Evolutionary conservation across 2,113 vertebrate species (phyloP).

Genomic region (Chamaea fasciata): DNA sequence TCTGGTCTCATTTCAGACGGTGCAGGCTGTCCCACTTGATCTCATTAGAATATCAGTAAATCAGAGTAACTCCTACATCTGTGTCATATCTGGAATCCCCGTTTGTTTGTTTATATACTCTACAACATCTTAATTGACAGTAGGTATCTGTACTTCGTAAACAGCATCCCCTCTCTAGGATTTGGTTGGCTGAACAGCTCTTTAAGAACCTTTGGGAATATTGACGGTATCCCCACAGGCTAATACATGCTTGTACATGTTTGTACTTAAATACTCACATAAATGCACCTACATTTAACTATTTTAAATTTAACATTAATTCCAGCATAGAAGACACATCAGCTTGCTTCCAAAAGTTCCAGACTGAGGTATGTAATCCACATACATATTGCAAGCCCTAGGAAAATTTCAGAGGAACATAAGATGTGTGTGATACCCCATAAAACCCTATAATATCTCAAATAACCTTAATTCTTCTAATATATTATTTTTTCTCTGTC

Average conservation of each 20-base stretch:
- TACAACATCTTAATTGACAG: neutral
- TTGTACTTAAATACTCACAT: neutral
- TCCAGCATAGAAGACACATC: neutral
- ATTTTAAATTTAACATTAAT: neutral
- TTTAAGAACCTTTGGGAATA: neutral
- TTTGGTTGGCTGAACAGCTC: neutral
- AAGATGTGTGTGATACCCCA: accelerated
- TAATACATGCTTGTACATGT: too few species aligned
- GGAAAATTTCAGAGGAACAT: neutral
- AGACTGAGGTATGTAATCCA: neutral
- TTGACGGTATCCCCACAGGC: neutral
- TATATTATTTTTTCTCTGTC: neutral
- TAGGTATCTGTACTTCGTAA: neutral
- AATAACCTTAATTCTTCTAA: neutral
- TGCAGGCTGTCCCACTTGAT: neutral
- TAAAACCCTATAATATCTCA: neutral
- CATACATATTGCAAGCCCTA: neutral
- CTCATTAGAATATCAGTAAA: neutral
- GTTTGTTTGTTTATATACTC: neutral
- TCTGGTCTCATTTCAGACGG: neutral
- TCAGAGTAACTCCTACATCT: neutral
- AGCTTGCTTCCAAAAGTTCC: neutral
- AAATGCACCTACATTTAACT: neutral
- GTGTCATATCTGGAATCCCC: neutral
- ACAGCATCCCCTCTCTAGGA: neutral